Evolutionary conservation across 2,888 invertebrate genomes (phyloP).

Genomic region (Nudaria mundana): DNA sequence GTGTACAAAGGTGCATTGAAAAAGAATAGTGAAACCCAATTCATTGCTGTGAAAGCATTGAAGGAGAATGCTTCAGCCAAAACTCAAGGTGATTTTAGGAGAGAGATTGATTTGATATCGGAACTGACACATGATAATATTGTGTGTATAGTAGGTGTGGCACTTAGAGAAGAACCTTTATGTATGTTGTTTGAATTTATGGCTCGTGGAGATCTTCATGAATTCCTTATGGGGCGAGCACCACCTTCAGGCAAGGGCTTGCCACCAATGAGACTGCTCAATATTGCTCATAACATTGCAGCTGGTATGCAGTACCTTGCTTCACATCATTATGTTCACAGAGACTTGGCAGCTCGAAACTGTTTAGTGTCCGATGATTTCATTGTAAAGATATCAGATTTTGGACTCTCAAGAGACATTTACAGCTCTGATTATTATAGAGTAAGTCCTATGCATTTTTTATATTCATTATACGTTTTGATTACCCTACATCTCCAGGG

Average conservation of each 20-base stretch:
- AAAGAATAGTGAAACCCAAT: conserved; percentile 85
- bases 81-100: conserved; percentile 94
- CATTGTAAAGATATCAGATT: conserved; percentile 98
- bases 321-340: conserved; percentile 96
- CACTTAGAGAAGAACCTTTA: conserved; percentile 92
- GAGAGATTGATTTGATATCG: conserved; percentile 97
- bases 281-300: conserved; percentile 93
- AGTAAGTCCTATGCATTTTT: conserved; percentile 55
- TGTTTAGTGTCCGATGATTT: conserved; percentile 97
- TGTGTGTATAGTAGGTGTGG: conserved; percentile 96
- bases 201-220: conserved; percentile 98
- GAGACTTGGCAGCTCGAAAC: conserved; percentile 97
- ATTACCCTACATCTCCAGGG: neutral
- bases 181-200: conserved; percentile 99
- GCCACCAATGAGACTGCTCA: conserved; percentile 92
- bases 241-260: conserved; percentile 90
- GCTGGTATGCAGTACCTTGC: conserved; percentile 93
- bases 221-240: conserved; percentile 95
- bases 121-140: conserved; percentile 97
- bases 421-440: conserved; percentile 96
- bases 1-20: conserved; percentile 96
- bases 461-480: neutral
- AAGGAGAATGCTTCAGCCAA: conserved; percentile 96
- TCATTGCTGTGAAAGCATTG: conserved; percentile 96
- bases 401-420: conserved; percentile 95